Conservation (phyloP, 1,140 invertebrate species). For the Thaumetopoea pityocampa region DNA sequence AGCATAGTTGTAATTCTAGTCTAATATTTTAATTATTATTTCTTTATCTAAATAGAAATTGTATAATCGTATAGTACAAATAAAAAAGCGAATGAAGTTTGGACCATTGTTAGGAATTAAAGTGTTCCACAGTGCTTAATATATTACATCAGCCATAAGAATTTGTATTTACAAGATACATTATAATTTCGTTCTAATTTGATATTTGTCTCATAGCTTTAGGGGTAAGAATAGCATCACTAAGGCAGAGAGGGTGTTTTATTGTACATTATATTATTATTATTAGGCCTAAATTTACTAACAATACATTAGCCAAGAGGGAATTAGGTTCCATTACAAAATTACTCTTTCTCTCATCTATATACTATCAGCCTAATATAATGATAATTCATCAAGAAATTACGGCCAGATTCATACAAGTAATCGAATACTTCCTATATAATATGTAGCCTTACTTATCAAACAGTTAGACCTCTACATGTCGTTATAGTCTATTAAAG, state of each 20-base stretch:
- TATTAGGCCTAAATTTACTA: slow-evolving; percentile 50
- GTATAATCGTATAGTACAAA: slow-evolving; percentile 73
- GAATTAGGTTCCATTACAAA: slow-evolving; percentile 28
- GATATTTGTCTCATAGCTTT: slow-evolving; percentile 54
- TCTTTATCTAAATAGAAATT: slow-evolving; percentile 71
- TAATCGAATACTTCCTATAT: slow-evolving; percentile 35
- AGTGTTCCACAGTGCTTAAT: slow-evolving; percentile 69
- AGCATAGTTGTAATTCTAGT: slow-evolving; percentile 63
- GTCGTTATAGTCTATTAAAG: slow-evolving; percentile 43
- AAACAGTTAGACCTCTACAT: slow-evolving; percentile 50
- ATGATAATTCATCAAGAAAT: slow-evolving; percentile 38
- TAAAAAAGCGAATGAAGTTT: slow-evolving; percentile 73
- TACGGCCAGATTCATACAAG: slow-evolving; percentile 49
- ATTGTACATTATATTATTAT: slow-evolving; percentile 65
- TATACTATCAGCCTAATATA: slow-evolving; percentile 44
- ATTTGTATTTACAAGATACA: slow-evolving; percentile 68
- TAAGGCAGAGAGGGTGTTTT: slow-evolving; percentile 70
- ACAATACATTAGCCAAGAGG: slow-evolving; percentile 30
- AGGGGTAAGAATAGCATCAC: slow-evolving; percentile 66
- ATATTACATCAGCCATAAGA: slow-evolving; percentile 62
- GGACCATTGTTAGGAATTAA: slow-evolving; percentile 73
- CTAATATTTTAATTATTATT: slow-evolving; percentile 52
- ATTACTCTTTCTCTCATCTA: slow-evolving; percentile 30
- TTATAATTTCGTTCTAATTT: slow-evolving; percentile 49
- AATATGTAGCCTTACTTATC: slow-evolving; percentile 33